Evolutionary conservation across 23 tunicate species (phyloP), one percentile per base, ranked within the genome.

Genomic region (Halocynthia aurantium): DNA sequence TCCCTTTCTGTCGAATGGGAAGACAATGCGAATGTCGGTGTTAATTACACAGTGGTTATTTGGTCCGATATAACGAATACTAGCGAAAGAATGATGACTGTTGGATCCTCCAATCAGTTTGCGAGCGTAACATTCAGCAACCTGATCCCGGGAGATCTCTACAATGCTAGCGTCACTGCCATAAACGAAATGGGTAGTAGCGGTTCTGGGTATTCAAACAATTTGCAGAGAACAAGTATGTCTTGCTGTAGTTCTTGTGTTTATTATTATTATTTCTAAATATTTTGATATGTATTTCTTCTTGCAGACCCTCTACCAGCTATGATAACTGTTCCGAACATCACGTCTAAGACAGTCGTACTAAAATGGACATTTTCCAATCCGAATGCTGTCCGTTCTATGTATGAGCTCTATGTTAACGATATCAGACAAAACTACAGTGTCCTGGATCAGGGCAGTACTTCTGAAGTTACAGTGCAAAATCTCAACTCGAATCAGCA

Each of bases 61-160:
- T 65, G 70, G 70, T 65, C 19, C 22, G 70, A 65, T 0, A 31
- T 31, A 31, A 31, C 44, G 44, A 65, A 65, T 10, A 65, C 15
- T 15, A 65, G 31, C 19, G 19, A 15, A 20, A 10, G 6, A 10
- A 9, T 15, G 9, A 9, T 65, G 9, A 65, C 70, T 65, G 10
- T 65, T 20, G 22, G 49, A 65, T 20, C 70, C 22, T 15, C 70
- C 19, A 65, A 65, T 2, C 10, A 40, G 15, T 40, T 9, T 10
- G 31, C 49, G 22, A 11, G 6, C 9, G 19, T 10, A 10, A 15
- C 10, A 10, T 65, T 65, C 19, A 15, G 19, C 9, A 50, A 74
- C 50, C 10, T 74, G 78, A 31, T 74, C 7, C 78, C 78, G 55
- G 78, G 78, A 74, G 78, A 53, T 54, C 15, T 74, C 31, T 74